Base-by-base conservation (phyloP, 2,113 vertebrate species). In the Arvicanthis niloticus region DNA sequence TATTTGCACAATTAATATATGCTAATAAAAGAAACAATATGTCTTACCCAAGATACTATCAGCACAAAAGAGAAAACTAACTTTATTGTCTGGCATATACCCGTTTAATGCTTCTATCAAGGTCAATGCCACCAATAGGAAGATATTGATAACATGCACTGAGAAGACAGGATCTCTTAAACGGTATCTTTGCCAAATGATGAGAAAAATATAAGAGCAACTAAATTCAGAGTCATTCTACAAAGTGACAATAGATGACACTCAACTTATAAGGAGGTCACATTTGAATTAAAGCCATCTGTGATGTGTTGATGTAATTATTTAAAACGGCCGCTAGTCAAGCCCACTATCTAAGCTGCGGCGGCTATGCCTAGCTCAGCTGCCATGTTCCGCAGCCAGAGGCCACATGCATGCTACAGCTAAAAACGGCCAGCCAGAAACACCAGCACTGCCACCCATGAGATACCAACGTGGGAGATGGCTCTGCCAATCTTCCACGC, bases 181-280 rank as follows among this genome's bases (percentile, higher is more conserved):
- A 29, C 56, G 31, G 15, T 53, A 31, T 65, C 93, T 72, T 88
- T 91, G 58, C 76, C 62, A 60, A 93, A 60, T 73, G 53, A 85
- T 68, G 88, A 92, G 67, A 90, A 95, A 85, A 58, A 88, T 62
- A 45, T 12, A 73, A 94, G 85, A 93, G 13, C 81, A 96, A 81
- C 37, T 17, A 82, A 92, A 89, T 62, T 76, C 45, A 80, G 73
- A 75, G 42, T 62, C 37, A 73, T 21, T 70, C 48, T 87, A n/a
- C 34, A 58, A 81, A 86, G 60, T 62, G 21, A 45, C 65, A 85
- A 26, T 21, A 89, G 72, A 48, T 62, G 40, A 21, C 19, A 42
- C 40, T 62, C 56, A 62, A 24, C 29, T 76, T 76, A 62, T 45
- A 22, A 76, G n/a, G 51, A 12, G 2, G 31, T 34, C 37, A 24